A percentile compares a stretch with the other conserved stretches of the same genome.
These are phyloP conservation scores for Pteronura brasiliensis DNA, from an alignment of 2,113 vertebrate genomes.

Conservation along the genomic window DNA sequence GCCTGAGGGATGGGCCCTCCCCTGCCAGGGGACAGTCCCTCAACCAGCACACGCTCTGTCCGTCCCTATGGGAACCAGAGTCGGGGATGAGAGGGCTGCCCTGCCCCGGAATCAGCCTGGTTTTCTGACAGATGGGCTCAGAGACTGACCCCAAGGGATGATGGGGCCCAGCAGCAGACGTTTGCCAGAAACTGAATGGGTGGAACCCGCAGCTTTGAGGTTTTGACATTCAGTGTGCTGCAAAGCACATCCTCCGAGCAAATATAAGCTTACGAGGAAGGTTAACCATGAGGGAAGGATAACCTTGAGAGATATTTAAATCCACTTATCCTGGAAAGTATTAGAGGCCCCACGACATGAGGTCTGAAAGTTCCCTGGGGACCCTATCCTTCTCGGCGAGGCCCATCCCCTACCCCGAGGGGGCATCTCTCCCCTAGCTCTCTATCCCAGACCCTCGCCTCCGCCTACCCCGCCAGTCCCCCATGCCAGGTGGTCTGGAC, in stretches of 20 bases:
- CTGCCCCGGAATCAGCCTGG: background rate
- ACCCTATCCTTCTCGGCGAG: background rate
- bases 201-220: background rate
- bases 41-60: background rate
- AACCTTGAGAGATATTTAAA: background rate
- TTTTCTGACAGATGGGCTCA: background rate
- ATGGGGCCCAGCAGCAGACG: background rate
- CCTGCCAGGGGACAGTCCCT: background rate
- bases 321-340: background rate
- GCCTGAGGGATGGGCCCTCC: background rate
- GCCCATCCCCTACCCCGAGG: too few species aligned
- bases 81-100: background rate
- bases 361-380: background rate
- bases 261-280: background rate
- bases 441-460: background rate
- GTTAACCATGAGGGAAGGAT: background rate
- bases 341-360: accelerated
- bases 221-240: accelerated
- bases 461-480: background rate
- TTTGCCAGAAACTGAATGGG: background rate
- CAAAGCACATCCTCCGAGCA: background rate
- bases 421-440: background rate
- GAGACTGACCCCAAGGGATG: background rate
- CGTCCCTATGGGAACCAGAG: background rate
- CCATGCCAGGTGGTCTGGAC: background rate